Conservation (phyloP, 2,888 invertebrate genomes). For the Microctonus aethiopoides region DNA sequence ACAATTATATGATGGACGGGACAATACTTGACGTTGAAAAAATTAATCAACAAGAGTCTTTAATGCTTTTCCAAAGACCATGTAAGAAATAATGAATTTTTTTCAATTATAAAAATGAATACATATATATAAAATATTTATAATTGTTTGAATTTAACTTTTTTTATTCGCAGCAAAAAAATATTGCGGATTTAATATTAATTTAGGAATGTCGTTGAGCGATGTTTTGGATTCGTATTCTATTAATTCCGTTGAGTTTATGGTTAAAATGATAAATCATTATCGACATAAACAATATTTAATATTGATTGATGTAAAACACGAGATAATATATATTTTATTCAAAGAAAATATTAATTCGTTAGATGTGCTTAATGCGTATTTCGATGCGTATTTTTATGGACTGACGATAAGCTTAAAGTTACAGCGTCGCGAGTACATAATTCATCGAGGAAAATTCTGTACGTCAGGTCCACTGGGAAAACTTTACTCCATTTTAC, state of each 20-base stretch:
- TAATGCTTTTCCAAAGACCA: constrained; percentile 71
- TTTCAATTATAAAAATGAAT: too few relatives aligned
- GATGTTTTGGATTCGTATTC: constrained; percentile 55
- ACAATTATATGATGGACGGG: constrained; percentile 75
- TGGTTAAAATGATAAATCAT: constrained; percentile 65
- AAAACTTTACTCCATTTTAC: not conserved
- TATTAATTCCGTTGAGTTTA: constrained; percentile 54
- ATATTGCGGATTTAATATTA: constrained; percentile 74
- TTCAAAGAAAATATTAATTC: constrained; percentile 69
- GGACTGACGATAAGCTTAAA: constrained; percentile 66
- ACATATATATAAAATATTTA: not conserved
- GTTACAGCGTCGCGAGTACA: constrained; percentile 22
- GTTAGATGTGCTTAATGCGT: constrained; percentile 74
- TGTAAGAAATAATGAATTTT: constrained; percentile 42
- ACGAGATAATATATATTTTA: constrained; percentile 70
- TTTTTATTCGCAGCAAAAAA: constrained; percentile 69
- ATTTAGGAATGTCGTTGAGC: constrained; percentile 72
- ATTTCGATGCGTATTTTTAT: constrained; percentile 76
- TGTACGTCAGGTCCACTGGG: not conserved
- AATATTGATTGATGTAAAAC: constrained; percentile 68
- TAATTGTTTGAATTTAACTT: constrained; percentile 2
- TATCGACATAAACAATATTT: constrained; percentile 71
- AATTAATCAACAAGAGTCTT: constrained; percentile 80
- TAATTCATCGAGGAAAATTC: not conserved
- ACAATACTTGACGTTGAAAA: constrained; percentile 73